phyloP scores from a whole-genome alignment of 2,797 vertebrate species.

The Enteromius afrohamiltoni region DNA sequence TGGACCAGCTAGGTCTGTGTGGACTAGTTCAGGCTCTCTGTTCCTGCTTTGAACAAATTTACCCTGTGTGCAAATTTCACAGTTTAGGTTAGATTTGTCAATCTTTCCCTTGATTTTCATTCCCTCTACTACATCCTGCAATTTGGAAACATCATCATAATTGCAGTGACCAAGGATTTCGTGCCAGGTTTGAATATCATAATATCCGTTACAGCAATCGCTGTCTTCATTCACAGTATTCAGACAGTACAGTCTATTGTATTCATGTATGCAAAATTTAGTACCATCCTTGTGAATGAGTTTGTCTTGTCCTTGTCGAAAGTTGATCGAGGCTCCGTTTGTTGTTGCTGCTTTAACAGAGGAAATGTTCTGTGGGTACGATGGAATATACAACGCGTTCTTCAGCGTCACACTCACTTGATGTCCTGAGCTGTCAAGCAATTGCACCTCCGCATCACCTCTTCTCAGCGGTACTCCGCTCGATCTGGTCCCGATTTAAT shows the following conservation, averaged over 20 bases:
- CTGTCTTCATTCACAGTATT: neutral
- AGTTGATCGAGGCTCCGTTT: no score
- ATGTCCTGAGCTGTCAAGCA: neutral
- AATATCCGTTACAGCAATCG: no score
- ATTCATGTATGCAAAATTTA: neutral
- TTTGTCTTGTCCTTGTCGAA: neutral
- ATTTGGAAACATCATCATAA: constrained; percentile 8
- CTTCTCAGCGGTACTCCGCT: neutral
- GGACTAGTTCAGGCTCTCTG: neutral
- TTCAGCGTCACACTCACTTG: neutral
- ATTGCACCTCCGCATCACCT: constrained; percentile 9
- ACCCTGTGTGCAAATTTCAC: neutral
- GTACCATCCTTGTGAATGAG: neutral
- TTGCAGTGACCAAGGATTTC: neutral
- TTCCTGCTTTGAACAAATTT: neutral
- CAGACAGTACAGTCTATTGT: neutral
- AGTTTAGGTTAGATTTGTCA: constrained; percentile 1
- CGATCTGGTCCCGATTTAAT: neutral
- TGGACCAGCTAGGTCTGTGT: neutral
- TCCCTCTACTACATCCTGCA: constrained; percentile 1
- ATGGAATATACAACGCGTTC: neutral
- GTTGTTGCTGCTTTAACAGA: constrained; percentile 1
- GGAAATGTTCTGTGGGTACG: neutral
- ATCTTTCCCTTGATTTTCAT: neutral
- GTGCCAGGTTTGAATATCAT: constrained; percentile 8